phyloP scores from a whole-genome alignment of 1,140 invertebrate genomes.

The Sinonovacula constricta region DNA sequence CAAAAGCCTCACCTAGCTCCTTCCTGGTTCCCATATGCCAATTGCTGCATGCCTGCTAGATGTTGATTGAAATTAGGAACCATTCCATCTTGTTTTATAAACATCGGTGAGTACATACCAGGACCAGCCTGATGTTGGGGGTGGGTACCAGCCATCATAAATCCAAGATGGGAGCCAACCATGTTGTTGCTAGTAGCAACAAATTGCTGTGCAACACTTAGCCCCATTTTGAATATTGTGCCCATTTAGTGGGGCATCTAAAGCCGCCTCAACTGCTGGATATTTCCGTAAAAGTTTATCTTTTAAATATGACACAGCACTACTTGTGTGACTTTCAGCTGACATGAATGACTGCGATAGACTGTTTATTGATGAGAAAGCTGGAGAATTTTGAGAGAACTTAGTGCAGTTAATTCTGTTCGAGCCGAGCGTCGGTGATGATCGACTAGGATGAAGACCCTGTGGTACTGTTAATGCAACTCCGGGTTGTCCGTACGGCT shows the following conservation, averaged over 20 bases:
- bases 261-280: background rate
- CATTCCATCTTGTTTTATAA: constrained; percentile 27
- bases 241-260: too few species aligned
- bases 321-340: too few species aligned
- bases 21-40: constrained; percentile 55
- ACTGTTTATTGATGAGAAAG: too few species aligned
- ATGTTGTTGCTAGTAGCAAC: constrained; percentile 6
- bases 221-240: background rate
- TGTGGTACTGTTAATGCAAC: constrained; percentile 35
- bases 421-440: background rate
- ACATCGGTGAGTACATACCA: constrained; percentile 21
- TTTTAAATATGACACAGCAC: background rate
- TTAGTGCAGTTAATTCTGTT: background rate
- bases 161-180: background rate
- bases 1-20: constrained; percentile 23
- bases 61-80: constrained; percentile 62
- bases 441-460: background rate
- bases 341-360: too few species aligned
- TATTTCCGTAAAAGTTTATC: background rate
- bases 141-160: constrained; percentile 1
- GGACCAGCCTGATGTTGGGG: background rate
- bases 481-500: constrained; percentile 21
- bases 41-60: constrained; percentile 66
- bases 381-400: constrained; percentile 12
- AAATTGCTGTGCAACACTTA: background rate